Conservation (phyloP, 2,113 vertebrate species). For the Kryptolebias marmoratus region DNA sequence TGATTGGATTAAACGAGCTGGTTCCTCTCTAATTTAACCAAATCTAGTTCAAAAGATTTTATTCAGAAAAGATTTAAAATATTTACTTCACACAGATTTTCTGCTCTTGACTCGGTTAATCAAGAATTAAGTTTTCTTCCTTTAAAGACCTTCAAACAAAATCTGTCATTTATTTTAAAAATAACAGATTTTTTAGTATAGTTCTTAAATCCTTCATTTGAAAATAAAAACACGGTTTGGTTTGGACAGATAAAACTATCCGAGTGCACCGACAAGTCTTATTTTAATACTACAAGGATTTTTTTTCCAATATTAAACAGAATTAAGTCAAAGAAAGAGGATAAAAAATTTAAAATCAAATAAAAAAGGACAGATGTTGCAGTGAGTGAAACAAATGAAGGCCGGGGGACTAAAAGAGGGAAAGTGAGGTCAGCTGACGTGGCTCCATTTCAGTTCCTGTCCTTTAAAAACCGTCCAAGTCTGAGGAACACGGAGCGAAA, state of each 20-base stretch:
- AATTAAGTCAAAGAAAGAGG: conserved; percentile 30
- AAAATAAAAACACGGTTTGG: conserved; percentile 1
- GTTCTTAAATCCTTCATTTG: not conserved
- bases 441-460: conserved; percentile 74
- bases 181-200: no score
- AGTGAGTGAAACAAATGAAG: not conserved
- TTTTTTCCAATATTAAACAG: conserved; percentile 5
- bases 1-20: conserved; percentile 26
- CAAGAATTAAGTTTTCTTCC: not conserved
- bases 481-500: conserved; percentile 48
- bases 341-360: not conserved
- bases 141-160: conserved; percentile 3
- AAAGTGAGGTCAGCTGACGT: conserved; percentile 72
- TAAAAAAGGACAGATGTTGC: not conserved
- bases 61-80: not conserved
- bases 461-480: conserved; percentile 47
- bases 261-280: conserved; percentile 11
- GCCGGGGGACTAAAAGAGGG: conserved; percentile 12
- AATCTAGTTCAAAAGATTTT: not conserved
- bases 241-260: conserved; percentile 1
- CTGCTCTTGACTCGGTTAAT: not conserved
- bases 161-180: not conserved
- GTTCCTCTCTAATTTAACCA: conserved; percentile 25
- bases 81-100: conserved; percentile 7
- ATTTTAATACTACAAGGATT: not conserved